Base-by-base conservation (phyloP, 2,113 vertebrate species). In the Gymnarchus niloticus region DNA sequence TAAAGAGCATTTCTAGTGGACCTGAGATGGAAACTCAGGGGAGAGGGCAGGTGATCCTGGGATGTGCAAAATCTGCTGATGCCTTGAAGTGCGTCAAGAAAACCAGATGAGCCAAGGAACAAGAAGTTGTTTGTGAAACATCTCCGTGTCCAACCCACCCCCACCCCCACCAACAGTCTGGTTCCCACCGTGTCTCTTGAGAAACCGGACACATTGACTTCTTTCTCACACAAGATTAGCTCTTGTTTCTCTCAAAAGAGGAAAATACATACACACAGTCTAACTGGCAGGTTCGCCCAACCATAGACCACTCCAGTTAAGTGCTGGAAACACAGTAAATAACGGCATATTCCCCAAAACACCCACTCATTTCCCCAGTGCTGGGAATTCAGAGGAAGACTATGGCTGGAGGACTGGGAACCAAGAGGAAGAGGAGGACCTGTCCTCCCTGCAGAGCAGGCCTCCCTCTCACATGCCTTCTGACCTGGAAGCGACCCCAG, bases 161-260 rank as follows among this genome's bases (percentile, higher is more conserved):
- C 57, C 57, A 10, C 78, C 21, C 17, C 46, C 61, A 37, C n/a
- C 25, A 81, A 28, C 51, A 54, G 65, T 7, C 28, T 17, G 56
- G 49, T 85, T 85, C 54, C 84, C 69, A 59, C 37, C 19, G 41
- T 87, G 87, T 91, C 90, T 90, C 93, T 92, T 94, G 94, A 94
- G 94, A 94, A 94, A 91, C 91, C 83, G 91, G 87, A 87, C 87
- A 90, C 59, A 76, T 80, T 83, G 10, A 81, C 87, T 85, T 84
- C 83, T 92, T 92, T 94, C 93, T 93, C 94, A 92, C 92, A 94
- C 90, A 89, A 89, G 84, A 92, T 92, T 88, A 90, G 88, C 85
- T 57, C 76, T 85, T 80, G 90, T 90, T 94, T 92, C 91, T 91
- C 91, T 93, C 88, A 92, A 91, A 91, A 93, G 90, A 92, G 92